Conservation (phyloP, 2,113 vertebrate genomes). For the Campylomormyrus numenius region DNA sequence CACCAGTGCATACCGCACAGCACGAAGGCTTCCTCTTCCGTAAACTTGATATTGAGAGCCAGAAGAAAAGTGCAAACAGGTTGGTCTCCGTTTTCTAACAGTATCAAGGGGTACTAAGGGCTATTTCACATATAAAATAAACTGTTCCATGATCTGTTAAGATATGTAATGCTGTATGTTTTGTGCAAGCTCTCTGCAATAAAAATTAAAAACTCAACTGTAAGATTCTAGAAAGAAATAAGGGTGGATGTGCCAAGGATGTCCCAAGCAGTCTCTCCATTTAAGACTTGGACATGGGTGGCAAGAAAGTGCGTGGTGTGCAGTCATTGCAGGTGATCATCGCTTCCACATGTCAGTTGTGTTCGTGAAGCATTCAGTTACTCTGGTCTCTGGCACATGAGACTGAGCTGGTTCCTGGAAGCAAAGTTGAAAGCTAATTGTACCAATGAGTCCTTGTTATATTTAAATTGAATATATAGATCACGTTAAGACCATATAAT, state of each 20-base stretch:
- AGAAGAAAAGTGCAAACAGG: slow-evolving; percentile 89
- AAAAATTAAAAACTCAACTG: background rate
- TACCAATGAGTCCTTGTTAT: background rate
- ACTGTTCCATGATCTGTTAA: background rate
- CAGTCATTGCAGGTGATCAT: slow-evolving; percentile 24
- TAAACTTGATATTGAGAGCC: slow-evolving; percentile 81
- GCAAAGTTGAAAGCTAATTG: background rate
- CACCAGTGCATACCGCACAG: slow-evolving; percentile 69
- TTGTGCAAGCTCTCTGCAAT: slow-evolving; percentile 8
- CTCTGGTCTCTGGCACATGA: slow-evolving; percentile 5
- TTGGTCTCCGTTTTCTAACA: slow-evolving; percentile 50
- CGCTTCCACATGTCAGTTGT: background rate
- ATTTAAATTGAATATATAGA: slow-evolving; percentile 43
- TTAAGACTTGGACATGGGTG: slow-evolving; percentile 1
- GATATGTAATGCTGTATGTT: background rate
- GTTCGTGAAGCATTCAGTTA: slow-evolving; percentile 18
- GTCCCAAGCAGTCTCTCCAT: slow-evolving; percentile 7
- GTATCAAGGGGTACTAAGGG: background rate
- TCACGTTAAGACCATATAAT: slow-evolving; percentile 46
- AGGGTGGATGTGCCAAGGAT: slow-evolving; percentile 14
- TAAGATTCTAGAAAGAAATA: background rate
- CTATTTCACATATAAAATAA: background rate
- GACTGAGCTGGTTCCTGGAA: slow-evolving; percentile 17
- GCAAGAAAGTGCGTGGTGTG: slow-evolving; percentile 26
- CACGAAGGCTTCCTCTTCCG: slow-evolving; percentile 85